Evolutionary conservation across 35 echinoderm and acorn worm genomes (phyloP).

Genomic region (Eucidaris tribuloides): DNA sequence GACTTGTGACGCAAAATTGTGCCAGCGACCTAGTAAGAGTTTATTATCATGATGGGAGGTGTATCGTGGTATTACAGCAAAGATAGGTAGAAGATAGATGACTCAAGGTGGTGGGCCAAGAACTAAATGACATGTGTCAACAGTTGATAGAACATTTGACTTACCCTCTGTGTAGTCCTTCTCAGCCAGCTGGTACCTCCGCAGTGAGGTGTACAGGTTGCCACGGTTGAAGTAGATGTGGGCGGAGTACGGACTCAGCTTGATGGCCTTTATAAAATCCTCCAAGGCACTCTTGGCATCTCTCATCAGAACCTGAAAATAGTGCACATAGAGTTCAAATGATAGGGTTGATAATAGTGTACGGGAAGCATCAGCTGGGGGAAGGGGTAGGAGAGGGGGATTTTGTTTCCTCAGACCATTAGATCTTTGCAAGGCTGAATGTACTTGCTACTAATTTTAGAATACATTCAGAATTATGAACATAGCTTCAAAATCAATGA

Average conservation of each 20-base stretch:
- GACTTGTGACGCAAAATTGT: too few species aligned
- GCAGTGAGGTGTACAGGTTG: constrained; percentile 77
- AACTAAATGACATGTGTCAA: too few species aligned
- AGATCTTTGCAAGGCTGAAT: too few species aligned
- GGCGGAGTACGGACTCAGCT: constrained; percentile 85
- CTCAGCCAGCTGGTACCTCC: constrained; percentile 81
- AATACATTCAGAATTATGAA: too few species aligned
- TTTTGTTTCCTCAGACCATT: background rate
- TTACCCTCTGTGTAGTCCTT: constrained; percentile 94
- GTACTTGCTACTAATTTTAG: too few species aligned
- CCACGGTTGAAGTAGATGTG: constrained; percentile 94
- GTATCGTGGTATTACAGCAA: too few species aligned
- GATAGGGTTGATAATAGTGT: background rate
- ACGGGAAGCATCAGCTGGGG: background rate
- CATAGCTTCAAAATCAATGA: too few species aligned
- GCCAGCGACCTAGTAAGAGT: too few species aligned
- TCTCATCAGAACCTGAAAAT: constrained; percentile 75
- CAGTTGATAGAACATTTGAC: too few species aligned
- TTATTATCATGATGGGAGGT: too few species aligned
- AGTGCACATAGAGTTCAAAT: background rate
- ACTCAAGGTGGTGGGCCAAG: too few species aligned
- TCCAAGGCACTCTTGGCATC: constrained; percentile 87
- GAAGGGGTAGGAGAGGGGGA: background rate
- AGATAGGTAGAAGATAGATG: too few species aligned
- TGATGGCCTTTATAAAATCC: constrained; percentile 73